Evolutionary conservation across 2,888 invertebrate genomes (phyloP).

Genomic region (Anoplius nigerrimus): DNA sequence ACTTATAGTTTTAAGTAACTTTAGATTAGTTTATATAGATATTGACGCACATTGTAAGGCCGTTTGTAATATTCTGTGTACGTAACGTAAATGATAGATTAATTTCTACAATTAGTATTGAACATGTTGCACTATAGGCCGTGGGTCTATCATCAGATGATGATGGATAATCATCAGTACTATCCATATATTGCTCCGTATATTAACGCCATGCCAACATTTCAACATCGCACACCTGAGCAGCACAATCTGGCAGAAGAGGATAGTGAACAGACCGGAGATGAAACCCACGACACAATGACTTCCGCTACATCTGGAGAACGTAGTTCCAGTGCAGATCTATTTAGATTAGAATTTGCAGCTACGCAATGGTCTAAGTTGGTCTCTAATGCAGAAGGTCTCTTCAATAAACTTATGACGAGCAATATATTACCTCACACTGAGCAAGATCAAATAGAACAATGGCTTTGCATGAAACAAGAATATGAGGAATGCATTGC

Average conservation of each 20-base stretch:
- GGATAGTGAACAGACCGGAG: conserved; percentile 66
- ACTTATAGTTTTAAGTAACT: no score
- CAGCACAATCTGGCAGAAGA: conserved; percentile 57
- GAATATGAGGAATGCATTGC: conserved; percentile 90
- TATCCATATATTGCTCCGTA: conserved; percentile 56
- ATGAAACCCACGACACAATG: conserved; percentile 67
- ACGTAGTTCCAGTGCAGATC: conserved; percentile 72
- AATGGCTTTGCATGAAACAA: conserved; percentile 90
- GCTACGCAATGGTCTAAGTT: conserved; percentile 89
- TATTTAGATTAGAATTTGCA: conserved; percentile 88
- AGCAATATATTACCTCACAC: conserved; percentile 83
- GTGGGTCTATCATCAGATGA: conserved; percentile 55
- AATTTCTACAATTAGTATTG: not conserved
- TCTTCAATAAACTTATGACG: conserved; percentile 85
- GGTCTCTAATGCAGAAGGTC: conserved; percentile 88
- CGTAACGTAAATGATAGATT: no score
- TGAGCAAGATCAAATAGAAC: conserved; percentile 86
- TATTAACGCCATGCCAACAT: conserved; percentile 43
- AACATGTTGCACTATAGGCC: conserved; percentile 64
- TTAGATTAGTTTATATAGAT: no score
- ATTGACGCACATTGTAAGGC: no score
- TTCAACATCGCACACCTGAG: conserved; percentile 39
- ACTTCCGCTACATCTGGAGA: conserved; percentile 70
- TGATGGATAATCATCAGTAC: conserved; percentile 58
- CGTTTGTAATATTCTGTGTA: no score